These are phyloP conservation scores for Aleiodes sp. DNA, from an alignment of 1,140 invertebrate genomes.

Conservation along the genomic window DNA sequence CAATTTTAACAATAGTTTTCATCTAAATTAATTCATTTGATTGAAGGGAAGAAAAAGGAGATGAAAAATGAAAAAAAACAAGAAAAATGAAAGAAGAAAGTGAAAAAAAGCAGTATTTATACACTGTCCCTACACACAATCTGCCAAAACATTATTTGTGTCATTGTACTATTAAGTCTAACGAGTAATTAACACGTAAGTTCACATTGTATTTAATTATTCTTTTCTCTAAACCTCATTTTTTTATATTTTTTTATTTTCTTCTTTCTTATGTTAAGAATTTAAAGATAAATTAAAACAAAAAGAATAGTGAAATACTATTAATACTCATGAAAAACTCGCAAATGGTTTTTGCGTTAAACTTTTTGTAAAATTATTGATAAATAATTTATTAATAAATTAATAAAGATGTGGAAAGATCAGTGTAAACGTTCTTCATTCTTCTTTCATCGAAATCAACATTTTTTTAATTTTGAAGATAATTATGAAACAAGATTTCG, in stretches of 20 bases:
- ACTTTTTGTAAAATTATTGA: constrained; percentile 1
- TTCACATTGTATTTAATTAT: constrained; percentile 1
- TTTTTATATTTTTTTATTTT: constrained; percentile 14
- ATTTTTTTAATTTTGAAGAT: no score
- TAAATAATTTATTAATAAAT: constrained; percentile 13
- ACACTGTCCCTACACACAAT: background rate
- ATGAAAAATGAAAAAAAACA: no score
- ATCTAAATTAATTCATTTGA: no score
- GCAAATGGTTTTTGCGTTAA: background rate
- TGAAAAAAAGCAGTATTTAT: constrained; percentile 4
- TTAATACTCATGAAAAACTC: constrained; percentile 7
- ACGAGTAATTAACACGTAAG: background rate
- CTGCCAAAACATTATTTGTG: constrained; percentile 18
- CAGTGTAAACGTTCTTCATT: background rate
- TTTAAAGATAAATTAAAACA: background rate
- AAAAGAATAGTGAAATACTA: background rate
- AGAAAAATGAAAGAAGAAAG: background rate
- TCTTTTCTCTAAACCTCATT: constrained; percentile 7
- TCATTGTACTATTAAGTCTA: constrained; percentile 14
- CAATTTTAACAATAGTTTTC: background rate
- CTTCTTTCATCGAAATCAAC: no score
- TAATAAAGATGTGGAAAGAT: background rate
- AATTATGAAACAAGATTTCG: no score
- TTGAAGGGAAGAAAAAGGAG: no score
- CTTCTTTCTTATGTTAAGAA: no score